Base-by-base conservation (phyloP, 2,113 vertebrate genomes). In the Alosa alosa region DNA sequence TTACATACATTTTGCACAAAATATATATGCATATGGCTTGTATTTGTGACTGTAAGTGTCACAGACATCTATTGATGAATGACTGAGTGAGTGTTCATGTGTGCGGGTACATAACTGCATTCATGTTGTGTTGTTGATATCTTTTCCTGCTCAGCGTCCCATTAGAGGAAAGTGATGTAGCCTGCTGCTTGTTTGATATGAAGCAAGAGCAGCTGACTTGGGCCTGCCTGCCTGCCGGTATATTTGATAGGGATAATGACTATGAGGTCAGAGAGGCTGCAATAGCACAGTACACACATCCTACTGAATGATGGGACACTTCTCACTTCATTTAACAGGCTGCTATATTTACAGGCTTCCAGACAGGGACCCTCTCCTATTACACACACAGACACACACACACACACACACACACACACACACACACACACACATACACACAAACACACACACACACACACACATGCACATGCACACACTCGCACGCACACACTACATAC, bases 291-390 rank as follows among this genome's bases (percentile, higher is more conserved):
- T 57, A 93, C 93, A 93, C 92, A 89, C 93, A 92, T 39, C 90
- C 84, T 88, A 92, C 89, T 90, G 88, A 83, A 86, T 91, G 90
- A 89, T 82, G 85, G 89, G 89, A 91, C 88, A 91, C 88, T 91
- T 92, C 88, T 90, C 91, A 90, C 90, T 90, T 93, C 90, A 89
- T 91, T 92, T 94, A 91, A 92, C 93, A 91, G 87, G 88, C 82
- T 90, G 92, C 92, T 95, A 94, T 94, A 95, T 96, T 95, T 95
- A 95, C 93, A 83, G 83, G 83, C 91, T 87, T 87, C 84, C 88
- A 89, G 44, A 86, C 90, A 91, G 55, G 36, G 36, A 78, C 25
- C 72, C 72, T 78, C 72, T 78, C 72, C 72, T 78, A 9, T 78
- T 45, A 45, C 31, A 47, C 22, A 68, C 52, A 49, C 41, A n/a